Conservation (phyloP, 2,888 invertebrate genomes). For the Bellardia bayeri region DNA sequence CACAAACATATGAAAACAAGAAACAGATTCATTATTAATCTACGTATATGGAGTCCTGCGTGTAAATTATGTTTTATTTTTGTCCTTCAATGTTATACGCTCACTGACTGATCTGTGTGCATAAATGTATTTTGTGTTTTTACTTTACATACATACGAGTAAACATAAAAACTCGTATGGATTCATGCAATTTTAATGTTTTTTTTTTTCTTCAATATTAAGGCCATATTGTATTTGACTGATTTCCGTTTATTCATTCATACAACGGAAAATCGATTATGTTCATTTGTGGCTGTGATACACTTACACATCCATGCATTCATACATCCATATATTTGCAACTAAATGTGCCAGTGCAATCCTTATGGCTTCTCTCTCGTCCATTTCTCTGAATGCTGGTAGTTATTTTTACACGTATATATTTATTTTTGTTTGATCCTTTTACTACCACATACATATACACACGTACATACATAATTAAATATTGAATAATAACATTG, state of each 20-base stretch:
- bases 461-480: conserved; percentile 48
- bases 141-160: not conserved
- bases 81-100: conserved; percentile 2
- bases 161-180: not conserved
- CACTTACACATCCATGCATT: not conserved
- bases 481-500: conserved; percentile 63
- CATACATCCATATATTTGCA: conserved; percentile 10
- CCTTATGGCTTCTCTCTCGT: conserved; percentile 46
- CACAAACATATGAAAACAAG: no score
- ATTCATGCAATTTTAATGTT: conserved; percentile 23
- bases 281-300: conserved; percentile 59
- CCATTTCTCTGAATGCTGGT: conserved; percentile 25
- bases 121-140: conserved; percentile 19
- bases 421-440: conserved; percentile 41
- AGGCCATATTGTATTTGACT: conserved; percentile 63
- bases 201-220: conserved; percentile 34
- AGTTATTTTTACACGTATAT: conserved; percentile 3
- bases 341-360: not conserved
- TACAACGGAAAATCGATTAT: conserved; percentile 68
- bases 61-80: conserved; percentile 14
- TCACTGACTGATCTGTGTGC: conserved; percentile 46
- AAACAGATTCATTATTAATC: conserved; percentile 10
- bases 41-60: not conserved
- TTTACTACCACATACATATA: conserved; percentile 36
- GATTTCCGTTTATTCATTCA: conserved; percentile 71